A percentile compares a stretch with the other conserved stretches of the same genome.
Evolutionary conservation across 2,113 vertebrate species (phyloP).

Genomic region (Oriolus oriolus): DNA sequence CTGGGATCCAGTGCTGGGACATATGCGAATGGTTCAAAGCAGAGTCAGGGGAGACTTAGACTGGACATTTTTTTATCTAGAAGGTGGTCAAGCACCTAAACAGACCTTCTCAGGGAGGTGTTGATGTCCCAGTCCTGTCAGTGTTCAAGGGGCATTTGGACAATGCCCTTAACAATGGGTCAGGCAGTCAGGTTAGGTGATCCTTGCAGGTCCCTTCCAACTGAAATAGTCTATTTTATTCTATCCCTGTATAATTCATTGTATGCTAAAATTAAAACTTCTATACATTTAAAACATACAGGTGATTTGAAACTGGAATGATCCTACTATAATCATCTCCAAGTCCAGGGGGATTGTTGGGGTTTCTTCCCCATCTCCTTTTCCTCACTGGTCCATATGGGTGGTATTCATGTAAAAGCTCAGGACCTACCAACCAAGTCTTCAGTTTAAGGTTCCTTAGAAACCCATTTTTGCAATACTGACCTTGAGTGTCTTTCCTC

Average conservation of each 20-base stretch:
- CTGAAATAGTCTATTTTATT: background rate
- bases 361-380: fast-evolving
- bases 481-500: background rate
- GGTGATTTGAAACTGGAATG: background rate
- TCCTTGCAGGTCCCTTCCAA: background rate
- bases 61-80: background rate
- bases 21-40: background rate
- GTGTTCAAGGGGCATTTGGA: background rate
- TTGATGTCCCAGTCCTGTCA: background rate
- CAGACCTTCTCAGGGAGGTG: background rate
- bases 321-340: background rate
- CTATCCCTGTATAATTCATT: background rate
- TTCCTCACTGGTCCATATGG: background rate
- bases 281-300: background rate
- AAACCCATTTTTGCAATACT: background rate
- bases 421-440: background rate
- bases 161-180: background rate
- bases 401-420: background rate
- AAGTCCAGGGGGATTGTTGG: background rate
- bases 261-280: background rate
- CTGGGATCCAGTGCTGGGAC: background rate
- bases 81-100: background rate
- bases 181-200: background rate
- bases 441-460: background rate
- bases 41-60: background rate